Base-by-base conservation (phyloP, 2,888 invertebrate species). In the Nasonovia ribisnigri region DNA sequence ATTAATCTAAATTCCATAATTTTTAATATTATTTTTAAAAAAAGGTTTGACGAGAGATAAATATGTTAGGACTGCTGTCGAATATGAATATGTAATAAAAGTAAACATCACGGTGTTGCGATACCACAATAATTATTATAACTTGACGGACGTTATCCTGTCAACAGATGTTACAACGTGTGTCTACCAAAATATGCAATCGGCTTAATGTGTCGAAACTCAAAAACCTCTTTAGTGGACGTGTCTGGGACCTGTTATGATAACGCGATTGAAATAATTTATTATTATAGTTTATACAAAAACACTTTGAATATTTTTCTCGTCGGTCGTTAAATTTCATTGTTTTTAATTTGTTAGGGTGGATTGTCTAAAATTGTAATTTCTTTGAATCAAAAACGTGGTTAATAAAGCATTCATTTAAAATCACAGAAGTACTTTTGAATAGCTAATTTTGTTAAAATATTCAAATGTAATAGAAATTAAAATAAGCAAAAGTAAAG, bases 181-280 rank as follows among this genome's bases (percentile, higher is more conserved):
- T 67, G 67, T 67, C 51, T 60, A 60, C 42, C 20, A 29, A 84
- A 89, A 89, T 54, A n/a, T 57, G 46, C 26, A 42, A 84, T 93
- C 84, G 92, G 89, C 88, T 93, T 84, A 93, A 89, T 24, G 26
- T 57, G 84, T 84, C 89, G 20, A 93, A 92, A 42, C 20, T 77
- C 77, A 77, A 77, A 77, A 77, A 89, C 43, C 48, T 54, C 43
- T 77, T 57, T 43, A 42, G n/a, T 26, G n/a, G 67, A 92, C 88
- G 51, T 88, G 67, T 67, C 91, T 60, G 77, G 24, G 42, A 48
- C 60, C 42, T 16, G 36, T 42, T 60, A 87, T 46, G 92, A 86
- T 57, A 92, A 26, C 29, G 36, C 36, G 13, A 84, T 91, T 42
- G 24, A 92, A 67, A 88, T 87, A 87, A 87, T 57, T 91, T 46